phyloP scores from a whole-genome alignment of 1,140 invertebrate genomes.

The Cotesia chilonis region DNA sequence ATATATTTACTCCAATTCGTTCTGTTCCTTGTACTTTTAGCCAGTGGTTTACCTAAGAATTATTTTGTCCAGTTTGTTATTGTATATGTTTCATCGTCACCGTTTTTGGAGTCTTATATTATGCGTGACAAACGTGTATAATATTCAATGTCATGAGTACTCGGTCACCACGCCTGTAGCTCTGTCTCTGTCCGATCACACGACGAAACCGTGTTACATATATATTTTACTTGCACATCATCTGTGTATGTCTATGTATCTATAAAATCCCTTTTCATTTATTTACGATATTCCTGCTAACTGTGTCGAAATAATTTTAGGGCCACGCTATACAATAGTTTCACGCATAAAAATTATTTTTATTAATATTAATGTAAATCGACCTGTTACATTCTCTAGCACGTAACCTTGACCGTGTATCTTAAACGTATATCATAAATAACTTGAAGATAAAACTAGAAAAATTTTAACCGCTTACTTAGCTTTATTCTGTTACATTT shows the following conservation, averaged over 20 bases:
- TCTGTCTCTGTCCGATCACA: not conserved
- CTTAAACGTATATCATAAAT: conserved; percentile 7
- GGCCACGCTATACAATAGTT: conserved; percentile 20
- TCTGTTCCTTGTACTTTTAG: not conserved
- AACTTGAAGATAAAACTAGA: conserved; percentile 16
- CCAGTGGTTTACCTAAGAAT: not conserved
- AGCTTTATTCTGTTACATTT: too few species aligned
- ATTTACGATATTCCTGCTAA: too few species aligned
- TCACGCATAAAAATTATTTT: conserved; percentile 12
- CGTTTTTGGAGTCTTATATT: not conserved
- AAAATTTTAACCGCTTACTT: not conserved
- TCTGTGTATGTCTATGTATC: too few species aligned
- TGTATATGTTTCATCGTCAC: conserved; percentile 2
- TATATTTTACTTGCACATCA: too few species aligned
- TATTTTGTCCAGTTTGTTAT: conserved; percentile 19
- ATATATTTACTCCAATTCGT: not conserved
- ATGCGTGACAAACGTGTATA: not conserved
- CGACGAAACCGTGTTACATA: not conserved
- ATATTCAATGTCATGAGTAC: conserved; percentile 6
- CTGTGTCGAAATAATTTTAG: conserved; percentile 50
- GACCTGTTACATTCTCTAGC: conserved; percentile 18
- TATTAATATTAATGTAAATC: conserved; percentile 15
- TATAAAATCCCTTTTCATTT: too few species aligned
- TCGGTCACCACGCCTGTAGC: conserved; percentile 4
- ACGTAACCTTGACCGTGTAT: conserved; percentile 34